Conservation (phyloP, 2,113 vertebrate species). For the Ranitomeya imitator region DNA sequence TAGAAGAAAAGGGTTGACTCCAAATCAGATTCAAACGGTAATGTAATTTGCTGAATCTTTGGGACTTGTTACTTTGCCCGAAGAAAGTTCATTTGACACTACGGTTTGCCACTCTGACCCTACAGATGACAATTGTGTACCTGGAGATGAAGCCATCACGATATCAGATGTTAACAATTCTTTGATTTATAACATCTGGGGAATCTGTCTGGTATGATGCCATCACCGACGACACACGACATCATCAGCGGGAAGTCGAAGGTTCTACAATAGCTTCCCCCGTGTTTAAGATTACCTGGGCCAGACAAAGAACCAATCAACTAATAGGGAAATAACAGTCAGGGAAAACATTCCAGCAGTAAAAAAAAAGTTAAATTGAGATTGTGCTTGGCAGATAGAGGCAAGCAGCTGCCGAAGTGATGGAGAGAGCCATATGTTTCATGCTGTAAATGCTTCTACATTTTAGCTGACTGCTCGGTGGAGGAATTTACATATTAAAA, state of each 20-base stretch:
- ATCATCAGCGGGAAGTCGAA: background rate
- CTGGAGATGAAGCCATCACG: background rate
- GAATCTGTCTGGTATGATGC: background rate
- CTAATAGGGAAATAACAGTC: slow-evolving; percentile 47
- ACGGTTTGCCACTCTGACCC: background rate
- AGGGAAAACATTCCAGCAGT: background rate
- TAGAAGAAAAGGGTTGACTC: background rate
- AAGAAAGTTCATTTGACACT: no score
- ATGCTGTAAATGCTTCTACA: slow-evolving; percentile 53
- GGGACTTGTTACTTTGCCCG: background rate
- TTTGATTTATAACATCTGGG: background rate
- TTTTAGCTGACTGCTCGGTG: slow-evolving; percentile 44
- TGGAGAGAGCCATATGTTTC: slow-evolving; percentile 56
- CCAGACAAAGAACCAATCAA: slow-evolving; percentile 15
- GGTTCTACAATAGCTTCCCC: background rate
- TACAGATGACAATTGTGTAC: background rate
- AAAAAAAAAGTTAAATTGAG: slow-evolving; percentile 38
- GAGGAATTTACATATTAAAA: slow-evolving; percentile 43
- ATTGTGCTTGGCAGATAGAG: slow-evolving; percentile 51
- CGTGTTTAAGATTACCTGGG: background rate
- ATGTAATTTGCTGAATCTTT: background rate
- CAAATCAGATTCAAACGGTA: background rate
- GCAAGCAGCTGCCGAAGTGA: slow-evolving; percentile 58
- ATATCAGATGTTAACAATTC: background rate
- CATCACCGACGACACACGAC: background rate